Conservation (phyloP, 2,113 vertebrate species). For the Nymphicus hollandicus region DNA sequence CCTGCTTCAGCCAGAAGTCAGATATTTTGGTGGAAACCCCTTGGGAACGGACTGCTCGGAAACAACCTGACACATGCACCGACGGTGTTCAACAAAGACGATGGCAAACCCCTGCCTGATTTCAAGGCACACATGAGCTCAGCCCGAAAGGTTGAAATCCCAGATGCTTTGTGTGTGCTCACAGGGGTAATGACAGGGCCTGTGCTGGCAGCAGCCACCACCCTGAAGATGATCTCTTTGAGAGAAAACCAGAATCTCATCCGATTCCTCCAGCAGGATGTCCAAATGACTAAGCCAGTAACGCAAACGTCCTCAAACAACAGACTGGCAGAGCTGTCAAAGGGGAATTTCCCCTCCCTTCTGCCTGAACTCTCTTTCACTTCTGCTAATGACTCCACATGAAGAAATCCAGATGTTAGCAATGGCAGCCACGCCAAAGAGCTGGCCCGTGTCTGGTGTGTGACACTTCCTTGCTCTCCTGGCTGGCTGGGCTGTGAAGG, state of each 20-base stretch:
- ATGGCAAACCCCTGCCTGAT: neutral
- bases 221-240: neutral
- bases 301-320: rapidly evolving
- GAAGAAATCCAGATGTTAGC: constrained; percentile 9
- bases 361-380: neutral
- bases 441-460: rapidly evolving
- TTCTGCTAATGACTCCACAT: neutral
- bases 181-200: neutral
- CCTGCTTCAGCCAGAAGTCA: neutral
- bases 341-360: neutral
- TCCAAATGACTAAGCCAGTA: neutral
- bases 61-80: neutral
- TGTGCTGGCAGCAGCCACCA: neutral
- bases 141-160: neutral
- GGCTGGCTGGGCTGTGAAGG: neutral
- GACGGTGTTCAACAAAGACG: rapidly evolving
- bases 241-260: neutral
- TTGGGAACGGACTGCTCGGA: neutral
- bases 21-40: neutral
- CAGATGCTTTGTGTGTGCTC: neutral
- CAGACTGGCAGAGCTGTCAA: rapidly evolving
- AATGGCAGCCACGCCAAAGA: neutral
- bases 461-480: neutral
- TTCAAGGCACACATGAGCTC: neutral
- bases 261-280: neutral